phyloP scores from a whole-genome alignment of 2,113 vertebrate genomes.

The Gobio gobio region DNA sequence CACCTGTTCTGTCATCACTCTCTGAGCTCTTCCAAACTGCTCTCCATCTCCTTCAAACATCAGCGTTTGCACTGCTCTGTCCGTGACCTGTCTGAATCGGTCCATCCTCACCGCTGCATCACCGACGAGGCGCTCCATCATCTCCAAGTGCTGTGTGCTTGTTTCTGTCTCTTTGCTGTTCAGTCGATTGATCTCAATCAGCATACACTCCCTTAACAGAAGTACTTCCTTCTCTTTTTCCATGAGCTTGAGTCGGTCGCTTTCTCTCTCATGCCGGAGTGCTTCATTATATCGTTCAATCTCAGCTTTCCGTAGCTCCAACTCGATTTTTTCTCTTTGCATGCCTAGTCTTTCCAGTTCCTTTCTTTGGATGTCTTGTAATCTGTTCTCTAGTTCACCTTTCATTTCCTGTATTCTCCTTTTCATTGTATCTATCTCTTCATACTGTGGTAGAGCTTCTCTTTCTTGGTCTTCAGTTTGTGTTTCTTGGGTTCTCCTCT shows the following conservation, averaged over 20 bases:
- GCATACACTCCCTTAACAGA: conserved; percentile 51
- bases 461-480: conserved; percentile 28
- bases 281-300: conserved; percentile 36
- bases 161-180: conserved; percentile 33
- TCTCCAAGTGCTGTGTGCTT: conserved; percentile 36
- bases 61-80: conserved; percentile 53
- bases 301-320: conserved; percentile 35
- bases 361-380: conserved; percentile 47
- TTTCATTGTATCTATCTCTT: conserved; percentile 26
- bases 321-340: conserved; percentile 44
- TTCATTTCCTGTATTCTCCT: conserved; percentile 36
- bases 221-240: conserved; percentile 49
- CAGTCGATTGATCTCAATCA: conserved; percentile 50
- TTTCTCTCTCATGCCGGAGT: conserved; percentile 8
- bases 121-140: conserved; percentile 38
- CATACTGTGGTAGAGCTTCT: conserved; percentile 3
- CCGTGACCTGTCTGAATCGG: conserved; percentile 35
- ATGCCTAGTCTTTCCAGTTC: conserved; percentile 48
- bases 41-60: neutral
- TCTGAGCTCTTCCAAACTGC: neutral
- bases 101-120: conserved; percentile 7
- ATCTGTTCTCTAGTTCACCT: conserved; percentile 37
- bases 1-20: neutral
- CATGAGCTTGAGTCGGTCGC: conserved; percentile 20
- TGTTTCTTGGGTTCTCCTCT: neutral